A percentile compares a stretch with the other conserved stretches of the same genome.
Conservation (phyloP, 2,113 vertebrate species). For the Nothocercus julius region DNA sequence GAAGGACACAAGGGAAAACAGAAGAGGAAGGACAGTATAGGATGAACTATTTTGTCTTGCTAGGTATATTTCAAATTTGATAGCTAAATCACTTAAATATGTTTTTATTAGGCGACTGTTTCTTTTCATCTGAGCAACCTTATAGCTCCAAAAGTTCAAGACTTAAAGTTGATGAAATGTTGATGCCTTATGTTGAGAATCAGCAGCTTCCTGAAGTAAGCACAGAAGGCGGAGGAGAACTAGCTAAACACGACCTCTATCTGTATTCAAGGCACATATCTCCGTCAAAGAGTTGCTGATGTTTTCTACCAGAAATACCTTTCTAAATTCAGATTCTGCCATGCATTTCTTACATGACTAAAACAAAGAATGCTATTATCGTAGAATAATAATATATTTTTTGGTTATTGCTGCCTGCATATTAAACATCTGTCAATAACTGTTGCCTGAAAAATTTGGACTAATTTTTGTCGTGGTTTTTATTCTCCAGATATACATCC, state of each 20-base stretch:
- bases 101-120: neutral
- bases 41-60: neutral
- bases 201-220: neutral
- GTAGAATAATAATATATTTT: neutral
- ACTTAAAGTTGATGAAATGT: neutral
- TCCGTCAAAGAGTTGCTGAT: neutral
- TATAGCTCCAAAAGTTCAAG: neutral
- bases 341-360: neutral
- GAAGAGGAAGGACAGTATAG: neutral
- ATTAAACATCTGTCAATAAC: neutral
- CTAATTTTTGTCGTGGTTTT: neutral
- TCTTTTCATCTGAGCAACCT: neutral
- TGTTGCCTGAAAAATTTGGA: neutral
- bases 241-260: neutral
- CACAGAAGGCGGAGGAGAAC: neutral
- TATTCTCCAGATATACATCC: neutral
- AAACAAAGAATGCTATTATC: neutral
- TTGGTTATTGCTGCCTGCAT: neutral
- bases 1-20: neutral
- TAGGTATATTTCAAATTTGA: neutral
- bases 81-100: neutral
- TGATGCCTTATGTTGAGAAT: neutral
- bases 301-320: neutral
- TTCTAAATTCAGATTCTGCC: neutral
- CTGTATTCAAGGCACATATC: neutral